These are phyloP conservation scores for Oryzias sinensis DNA, from an alignment of 2,797 vertebrate genomes.

Conservation along the genomic window DNA sequence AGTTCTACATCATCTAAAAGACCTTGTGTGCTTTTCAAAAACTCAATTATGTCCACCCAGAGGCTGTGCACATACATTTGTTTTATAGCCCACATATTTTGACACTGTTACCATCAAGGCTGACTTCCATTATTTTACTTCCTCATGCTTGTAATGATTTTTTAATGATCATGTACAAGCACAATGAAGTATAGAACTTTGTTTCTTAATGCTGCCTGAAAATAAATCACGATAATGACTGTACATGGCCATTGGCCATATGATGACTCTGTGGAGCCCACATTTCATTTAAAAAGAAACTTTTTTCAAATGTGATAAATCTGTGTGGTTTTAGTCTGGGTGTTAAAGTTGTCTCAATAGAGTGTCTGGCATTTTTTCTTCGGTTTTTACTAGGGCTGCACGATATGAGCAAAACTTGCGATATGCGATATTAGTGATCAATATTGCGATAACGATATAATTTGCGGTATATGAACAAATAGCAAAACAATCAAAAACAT, in stretches of 20 bases:
- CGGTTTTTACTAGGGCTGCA: too few relatives aligned
- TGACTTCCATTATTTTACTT: slow-evolving; percentile 12
- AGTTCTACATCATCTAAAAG: slow-evolving; percentile 25
- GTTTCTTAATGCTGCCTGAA: slow-evolving; percentile 20
- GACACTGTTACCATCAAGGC: background rate
- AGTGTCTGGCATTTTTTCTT: too few relatives aligned
- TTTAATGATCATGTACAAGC: slow-evolving; percentile 9
- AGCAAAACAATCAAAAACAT: too few relatives aligned
- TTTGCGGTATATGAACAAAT: too few relatives aligned
- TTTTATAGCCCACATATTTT: slow-evolving; percentile 16
- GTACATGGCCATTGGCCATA: slow-evolving; percentile 2
- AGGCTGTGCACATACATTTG: slow-evolving; percentile 15
- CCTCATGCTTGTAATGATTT: slow-evolving; percentile 4
- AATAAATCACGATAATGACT: slow-evolving; percentile 8
- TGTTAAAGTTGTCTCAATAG: too few relatives aligned
- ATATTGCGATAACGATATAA: too few relatives aligned
- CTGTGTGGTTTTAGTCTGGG: too few relatives aligned
- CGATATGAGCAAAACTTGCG: too few relatives aligned
- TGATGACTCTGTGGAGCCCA: too few relatives aligned
- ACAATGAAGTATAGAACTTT: slow-evolving; percentile 5
- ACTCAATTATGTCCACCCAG: slow-evolving; percentile 27
- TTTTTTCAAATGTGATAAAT: background rate
- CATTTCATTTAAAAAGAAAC: background rate
- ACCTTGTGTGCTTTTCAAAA: slow-evolving; percentile 32
- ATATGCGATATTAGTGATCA: too few relatives aligned